These are phyloP conservation scores for Enteromius mattozi DNA, from an alignment of 2,797 vertebrate species.

Conservation along the genomic window DNA sequence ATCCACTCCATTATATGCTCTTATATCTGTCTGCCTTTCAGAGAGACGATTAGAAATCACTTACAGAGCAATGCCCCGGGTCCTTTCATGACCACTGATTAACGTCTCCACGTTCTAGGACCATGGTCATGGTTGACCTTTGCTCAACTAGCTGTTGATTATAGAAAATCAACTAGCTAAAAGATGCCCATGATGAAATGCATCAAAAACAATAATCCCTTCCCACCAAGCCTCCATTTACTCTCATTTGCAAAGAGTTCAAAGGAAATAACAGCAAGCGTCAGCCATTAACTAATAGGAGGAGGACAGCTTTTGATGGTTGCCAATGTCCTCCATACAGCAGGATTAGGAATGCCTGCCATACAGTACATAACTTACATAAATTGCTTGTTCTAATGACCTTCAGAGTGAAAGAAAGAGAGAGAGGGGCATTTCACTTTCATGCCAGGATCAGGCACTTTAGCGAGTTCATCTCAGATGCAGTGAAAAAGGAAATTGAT, in stretches of 20 bases:
- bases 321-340: slow-evolving; percentile 67
- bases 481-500: slow-evolving; percentile 63
- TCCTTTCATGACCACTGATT: slow-evolving; percentile 23
- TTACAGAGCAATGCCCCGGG: background rate
- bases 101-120: background rate
- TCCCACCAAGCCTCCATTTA: background rate
- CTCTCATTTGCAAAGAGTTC: slow-evolving; percentile 38
- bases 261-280: slow-evolving; percentile 44
- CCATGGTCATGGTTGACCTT: background rate
- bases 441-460: slow-evolving; percentile 64
- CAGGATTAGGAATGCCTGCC: slow-evolving; percentile 74
- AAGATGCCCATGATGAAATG: slow-evolving; percentile 1
- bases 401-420: slow-evolving; percentile 54
- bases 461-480: slow-evolving; percentile 61
- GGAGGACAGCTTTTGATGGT: slow-evolving; percentile 67
- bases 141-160: background rate
- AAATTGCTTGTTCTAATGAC: slow-evolving; percentile 71
- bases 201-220: slow-evolving; percentile 22
- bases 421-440: slow-evolving; percentile 68
- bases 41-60: slow-evolving; percentile 39
- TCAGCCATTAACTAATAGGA: slow-evolving; percentile 63
- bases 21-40: slow-evolving; percentile 16
- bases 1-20: slow-evolving; percentile 23
- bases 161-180: slow-evolving; percentile 34
- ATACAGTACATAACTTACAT: slow-evolving; percentile 65